Percentiles rank a stretch among this genome's conserved stretches.
phyloP scores from a whole-genome alignment of 2,113 vertebrate species.

The Trematocara macrostoma region DNA sequence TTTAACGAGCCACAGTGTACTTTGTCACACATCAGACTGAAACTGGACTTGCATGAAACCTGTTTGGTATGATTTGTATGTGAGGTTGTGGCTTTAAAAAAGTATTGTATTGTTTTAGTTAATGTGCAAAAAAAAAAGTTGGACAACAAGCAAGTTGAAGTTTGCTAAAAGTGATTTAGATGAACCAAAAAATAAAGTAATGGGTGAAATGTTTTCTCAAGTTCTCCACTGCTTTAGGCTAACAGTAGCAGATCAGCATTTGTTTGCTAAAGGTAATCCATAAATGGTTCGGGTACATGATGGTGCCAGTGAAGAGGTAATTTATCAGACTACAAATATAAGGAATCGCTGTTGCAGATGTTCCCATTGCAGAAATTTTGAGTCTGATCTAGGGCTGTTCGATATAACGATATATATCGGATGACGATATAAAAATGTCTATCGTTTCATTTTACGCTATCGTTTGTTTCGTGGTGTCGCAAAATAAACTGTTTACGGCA shows the following conservation, averaged over 20 bases:
- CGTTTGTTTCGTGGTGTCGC: too few relatives aligned
- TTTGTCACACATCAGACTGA: background rate
- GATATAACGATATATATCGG: too few relatives aligned
- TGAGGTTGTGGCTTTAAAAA: background rate
- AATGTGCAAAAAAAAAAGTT: background rate
- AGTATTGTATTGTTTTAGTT: background rate
- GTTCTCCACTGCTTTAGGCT: background rate
- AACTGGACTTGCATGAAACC: background rate
- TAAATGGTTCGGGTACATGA: background rate
- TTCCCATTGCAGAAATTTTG: background rate
- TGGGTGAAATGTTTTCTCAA: background rate
- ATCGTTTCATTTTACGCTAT: too few relatives aligned
- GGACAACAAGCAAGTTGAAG: background rate
- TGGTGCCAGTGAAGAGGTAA: background rate
- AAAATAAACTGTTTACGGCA: too few relatives aligned
- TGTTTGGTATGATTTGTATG: background rate
- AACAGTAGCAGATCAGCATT: background rate
- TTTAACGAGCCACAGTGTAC: background rate
- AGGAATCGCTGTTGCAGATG: background rate
- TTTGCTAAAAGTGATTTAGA: background rate
- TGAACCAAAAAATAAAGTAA: background rate
- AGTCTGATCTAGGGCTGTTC: background rate
- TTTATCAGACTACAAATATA: background rate
- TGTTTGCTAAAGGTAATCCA: background rate
- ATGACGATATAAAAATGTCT: too few relatives aligned